These are phyloP conservation scores for Rhyzopertha dominica DNA, from an alignment of 1,140 invertebrate species.

Conservation along the genomic window DNA sequence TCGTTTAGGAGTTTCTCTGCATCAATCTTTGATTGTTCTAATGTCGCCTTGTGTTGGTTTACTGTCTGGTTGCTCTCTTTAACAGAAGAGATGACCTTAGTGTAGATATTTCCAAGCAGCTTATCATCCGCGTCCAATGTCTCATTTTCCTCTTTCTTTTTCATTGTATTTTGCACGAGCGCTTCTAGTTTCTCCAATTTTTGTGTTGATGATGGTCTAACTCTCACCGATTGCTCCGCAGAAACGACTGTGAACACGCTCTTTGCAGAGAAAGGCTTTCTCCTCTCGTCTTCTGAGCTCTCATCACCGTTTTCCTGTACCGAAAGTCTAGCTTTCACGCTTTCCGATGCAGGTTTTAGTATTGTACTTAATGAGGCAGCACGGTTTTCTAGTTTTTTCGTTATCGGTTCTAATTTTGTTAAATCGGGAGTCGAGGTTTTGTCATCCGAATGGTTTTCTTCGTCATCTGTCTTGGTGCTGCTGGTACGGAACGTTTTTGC, in stretches of 20 bases:
- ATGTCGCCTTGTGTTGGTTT: constrained; percentile 47
- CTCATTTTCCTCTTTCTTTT: constrained; percentile 12
- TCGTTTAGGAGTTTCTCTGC: constrained; percentile 46
- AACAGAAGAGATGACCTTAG: constrained; percentile 48
- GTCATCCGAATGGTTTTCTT: constrained; percentile 4
- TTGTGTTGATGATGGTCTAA: constrained; percentile 13
- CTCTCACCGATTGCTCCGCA: constrained; percentile 7
- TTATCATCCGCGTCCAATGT: constrained; percentile 24
- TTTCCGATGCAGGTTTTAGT: constrained; percentile 27
- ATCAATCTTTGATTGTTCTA: constrained; percentile 44
- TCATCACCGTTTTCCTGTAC: no score
- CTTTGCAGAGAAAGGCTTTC: background rate
- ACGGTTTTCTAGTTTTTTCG: constrained; percentile 7
- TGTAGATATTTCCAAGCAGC: constrained; percentile 43
- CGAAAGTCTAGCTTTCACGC: constrained; percentile 26
- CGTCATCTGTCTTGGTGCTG: constrained; percentile 13
- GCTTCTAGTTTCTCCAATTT: constrained; percentile 43
- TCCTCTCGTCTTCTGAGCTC: background rate
- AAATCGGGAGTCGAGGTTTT: constrained; percentile 26
- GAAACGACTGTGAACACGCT: constrained; percentile 11
- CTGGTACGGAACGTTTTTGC: constrained; percentile 13
- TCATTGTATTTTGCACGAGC: constrained; percentile 10
- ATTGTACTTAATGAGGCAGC: constrained; percentile 9
- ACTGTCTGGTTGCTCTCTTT: constrained; percentile 49
- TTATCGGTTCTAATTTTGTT: constrained; percentile 25